Evolutionary conservation across 2,888 invertebrate genomes (phyloP).

Genomic region (Catocala nupta): DNA sequence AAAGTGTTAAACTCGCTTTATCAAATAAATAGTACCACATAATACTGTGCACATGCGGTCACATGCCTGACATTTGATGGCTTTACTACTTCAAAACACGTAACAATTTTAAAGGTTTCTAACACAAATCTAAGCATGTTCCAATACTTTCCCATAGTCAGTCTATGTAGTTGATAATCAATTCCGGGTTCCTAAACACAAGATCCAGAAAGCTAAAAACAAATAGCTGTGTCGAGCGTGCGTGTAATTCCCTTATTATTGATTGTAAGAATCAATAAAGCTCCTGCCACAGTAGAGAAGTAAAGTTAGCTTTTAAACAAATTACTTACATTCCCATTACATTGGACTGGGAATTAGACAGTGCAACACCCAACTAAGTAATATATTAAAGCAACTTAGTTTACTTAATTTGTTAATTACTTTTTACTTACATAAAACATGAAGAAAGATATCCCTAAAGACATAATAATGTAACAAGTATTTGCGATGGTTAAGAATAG

Average conservation of each 20-base stretch:
- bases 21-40: too few relatives aligned
- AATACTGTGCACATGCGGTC: too few relatives aligned
- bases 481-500: too few relatives aligned
- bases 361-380: not conserved
- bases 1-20: too few relatives aligned
- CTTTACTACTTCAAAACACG: not conserved
- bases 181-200: slow-evolving; percentile 60
- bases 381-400: too few relatives aligned
- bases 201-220: slow-evolving; percentile 59
- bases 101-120: not conserved
- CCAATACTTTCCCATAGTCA: slow-evolving; percentile 44
- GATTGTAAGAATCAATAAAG: slow-evolving; percentile 59
- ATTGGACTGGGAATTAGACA: slow-evolving; percentile 1
- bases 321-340: slow-evolving; percentile 3
- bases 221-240: slow-evolving; percentile 58
- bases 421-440: too few relatives aligned
- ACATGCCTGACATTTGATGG: not conserved
- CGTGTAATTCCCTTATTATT: slow-evolving; percentile 61
- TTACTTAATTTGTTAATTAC: too few relatives aligned
- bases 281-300: slow-evolving; percentile 27
- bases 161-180: slow-evolving; percentile 50
- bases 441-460: too few relatives aligned
- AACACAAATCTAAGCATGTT: slow-evolving; percentile 29
- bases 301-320: slow-evolving; percentile 14
- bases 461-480: too few relatives aligned